phyloP scores from a whole-genome alignment of 2,113 vertebrate genomes.

The Odocoileus virginianus region DNA sequence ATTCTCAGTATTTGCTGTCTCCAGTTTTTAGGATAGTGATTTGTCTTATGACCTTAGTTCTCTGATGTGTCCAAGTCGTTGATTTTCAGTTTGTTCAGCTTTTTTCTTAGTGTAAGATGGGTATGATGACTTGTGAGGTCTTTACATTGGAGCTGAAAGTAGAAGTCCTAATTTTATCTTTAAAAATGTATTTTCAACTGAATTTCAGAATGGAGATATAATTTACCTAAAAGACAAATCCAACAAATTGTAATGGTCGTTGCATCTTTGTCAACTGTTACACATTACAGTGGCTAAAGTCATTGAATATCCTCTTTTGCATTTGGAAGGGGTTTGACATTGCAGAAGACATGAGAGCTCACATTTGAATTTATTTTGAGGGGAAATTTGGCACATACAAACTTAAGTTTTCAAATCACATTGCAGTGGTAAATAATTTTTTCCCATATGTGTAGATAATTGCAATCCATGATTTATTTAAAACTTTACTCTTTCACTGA shows the following conservation, averaged over 20 bases:
- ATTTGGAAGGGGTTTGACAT: background rate
- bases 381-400: background rate
- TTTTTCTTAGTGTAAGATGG: background rate
- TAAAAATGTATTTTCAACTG: background rate
- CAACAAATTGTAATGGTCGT: background rate
- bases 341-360: background rate
- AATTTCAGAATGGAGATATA: background rate
- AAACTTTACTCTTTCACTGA: background rate
- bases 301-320: background rate
- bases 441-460: background rate
- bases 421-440: background rate
- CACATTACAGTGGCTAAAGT: background rate
- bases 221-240: background rate
- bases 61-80: background rate
- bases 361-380: background rate
- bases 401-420: background rate
- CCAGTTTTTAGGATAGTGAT: background rate
- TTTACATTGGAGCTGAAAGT: background rate
- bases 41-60: background rate
- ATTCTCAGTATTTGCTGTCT: background rate
- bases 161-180: background rate
- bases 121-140: background rate
- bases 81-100: background rate
- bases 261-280: background rate
- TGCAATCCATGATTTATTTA: background rate